Percentiles rank a stretch among this genome's conserved stretches.
phyloP scores from a whole-genome alignment of 2,888 invertebrate species.

The Orgyia antiqua region DNA sequence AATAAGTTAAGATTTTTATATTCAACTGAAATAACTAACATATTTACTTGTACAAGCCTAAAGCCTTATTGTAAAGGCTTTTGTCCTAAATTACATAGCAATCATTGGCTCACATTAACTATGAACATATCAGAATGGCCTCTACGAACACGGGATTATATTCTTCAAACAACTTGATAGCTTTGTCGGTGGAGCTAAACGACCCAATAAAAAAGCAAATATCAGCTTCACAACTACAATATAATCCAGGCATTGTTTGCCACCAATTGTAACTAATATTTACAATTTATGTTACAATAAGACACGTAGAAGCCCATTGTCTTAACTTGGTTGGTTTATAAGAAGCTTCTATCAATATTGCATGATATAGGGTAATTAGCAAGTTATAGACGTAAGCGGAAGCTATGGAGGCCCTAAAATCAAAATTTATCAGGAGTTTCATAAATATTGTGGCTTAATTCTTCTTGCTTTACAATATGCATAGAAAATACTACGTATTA shows the following conservation, averaged over 20 bases:
- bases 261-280: slow-evolving; percentile 51
- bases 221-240: slow-evolving; percentile 34
- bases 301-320: slow-evolving; percentile 45
- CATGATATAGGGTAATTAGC: slow-evolving; percentile 28
- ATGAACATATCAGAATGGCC: slow-evolving; percentile 10
- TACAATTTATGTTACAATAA: slow-evolving; percentile 48
- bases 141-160: slow-evolving; percentile 20
- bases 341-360: slow-evolving; percentile 57
- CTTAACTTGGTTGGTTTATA: slow-evolving; percentile 48
- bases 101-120: slow-evolving; percentile 9
- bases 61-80: background rate
- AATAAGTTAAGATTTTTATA: no score
- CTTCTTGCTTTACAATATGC: no score
- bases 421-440: no score
- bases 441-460: no score
- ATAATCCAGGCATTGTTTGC: slow-evolving; percentile 43
- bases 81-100: slow-evolving; percentile 6
- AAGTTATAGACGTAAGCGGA: slow-evolving; percentile 26
- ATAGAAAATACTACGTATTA: no score
- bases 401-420: background rate
- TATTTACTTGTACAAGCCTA: no score
- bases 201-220: slow-evolving; percentile 57
- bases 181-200: slow-evolving; percentile 31
- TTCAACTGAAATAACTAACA: no score
- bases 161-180: slow-evolving; percentile 29